A percentile compares a stretch with the other conserved stretches of the same genome.
Evolutionary conservation across 2,113 vertebrate genomes (phyloP).

Genomic region (Neodontobutis hainanensis): DNA sequence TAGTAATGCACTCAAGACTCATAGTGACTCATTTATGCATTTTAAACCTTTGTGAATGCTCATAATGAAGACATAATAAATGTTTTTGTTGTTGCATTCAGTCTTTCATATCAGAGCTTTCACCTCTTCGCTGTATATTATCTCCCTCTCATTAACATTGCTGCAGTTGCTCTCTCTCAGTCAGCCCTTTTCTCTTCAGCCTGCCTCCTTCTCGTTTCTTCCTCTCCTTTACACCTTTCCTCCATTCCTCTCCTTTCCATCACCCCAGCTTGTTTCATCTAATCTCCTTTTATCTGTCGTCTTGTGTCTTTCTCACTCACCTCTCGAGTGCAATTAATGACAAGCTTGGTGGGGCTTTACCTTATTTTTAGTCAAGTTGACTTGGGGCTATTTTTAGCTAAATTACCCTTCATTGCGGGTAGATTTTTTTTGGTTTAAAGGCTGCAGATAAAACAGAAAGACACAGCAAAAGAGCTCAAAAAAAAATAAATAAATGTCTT

Average conservation of each 20-base stretch:
- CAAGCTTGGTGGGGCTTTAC: slow-evolving; percentile 30
- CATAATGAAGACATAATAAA: not conserved
- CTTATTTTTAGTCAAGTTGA: slow-evolving; percentile 26
- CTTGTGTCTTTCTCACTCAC: slow-evolving; percentile 15
- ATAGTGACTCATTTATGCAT: slow-evolving; percentile 8
- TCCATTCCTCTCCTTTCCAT: slow-evolving; percentile 21
- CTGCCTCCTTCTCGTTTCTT: slow-evolving; percentile 5
- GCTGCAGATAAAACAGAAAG: no score
- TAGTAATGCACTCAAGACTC: not conserved
- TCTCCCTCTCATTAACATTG: slow-evolving; percentile 42
- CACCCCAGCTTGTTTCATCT: slow-evolving; percentile 37
- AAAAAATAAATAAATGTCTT: no score
- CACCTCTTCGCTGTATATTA: not conserved
- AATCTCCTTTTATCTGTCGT: slow-evolving; percentile 47
- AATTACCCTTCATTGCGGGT: slow-evolving; percentile 22
- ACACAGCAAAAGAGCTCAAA: no score
- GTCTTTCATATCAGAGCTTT: slow-evolving; percentile 6
- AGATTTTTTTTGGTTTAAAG: no score
- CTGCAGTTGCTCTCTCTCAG: slow-evolving; percentile 27
- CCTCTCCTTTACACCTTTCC: slow-evolving; percentile 14
- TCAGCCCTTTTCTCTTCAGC: not conserved
- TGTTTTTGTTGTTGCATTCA: slow-evolving; percentile 6
- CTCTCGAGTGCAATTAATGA: slow-evolving; percentile 47
- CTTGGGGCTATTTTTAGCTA: slow-evolving; percentile 49
- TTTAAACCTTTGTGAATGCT: slow-evolving; percentile 2